Evolutionary conservation across 1,140 invertebrate genomes (phyloP), one percentile per base, ranked within the genome.

Genomic region (Protaetia brevitarsis): DNA sequence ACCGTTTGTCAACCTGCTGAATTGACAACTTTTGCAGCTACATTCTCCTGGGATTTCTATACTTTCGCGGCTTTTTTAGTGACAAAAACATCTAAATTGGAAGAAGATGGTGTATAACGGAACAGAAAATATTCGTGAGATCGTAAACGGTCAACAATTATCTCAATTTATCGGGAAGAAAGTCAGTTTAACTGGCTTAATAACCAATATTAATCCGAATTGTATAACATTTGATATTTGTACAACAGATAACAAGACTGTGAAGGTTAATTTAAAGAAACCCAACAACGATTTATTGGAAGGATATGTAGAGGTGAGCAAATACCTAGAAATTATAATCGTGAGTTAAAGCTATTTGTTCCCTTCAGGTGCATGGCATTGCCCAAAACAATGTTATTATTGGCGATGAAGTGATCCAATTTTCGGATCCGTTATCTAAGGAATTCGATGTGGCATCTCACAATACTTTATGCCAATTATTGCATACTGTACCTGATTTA

Each of bases 181-280:
- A 11, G 68, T 71, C 2, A 69, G 67, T 56, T 7, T 69, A 26
- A 67, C 56, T n/a, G 69, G 69, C 58, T 29, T 63, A 10, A 56
- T 69, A 13, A 34, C 62, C 3, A 31, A 69, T 21, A 29, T 69
- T 0, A 41, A 62, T 45, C 31, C 64, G 10, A 69, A 67, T 65
- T 67, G 69, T 7, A 29, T 71, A 8, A 63, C 65, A 0, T 69
- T 71, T 57, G 65, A 69, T 29, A 65, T 71, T 56, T 41, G 59
- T 26, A 34, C 69, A 13, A 19, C 37, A 1, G 69, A 71, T 63
- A 65, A 67, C 63, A 34, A 65, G 10, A 29, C 37, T 1, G 34
- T 71, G 5, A 71, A 71, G 51, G 69, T 69, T n/a, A 71, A 65
- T 27, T 31, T 71, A 11, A 68, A 63, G 45, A 70, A 63, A 62